Evolutionary conservation across 2,113 vertebrate species (phyloP).

Genomic region (Lepisosteus osseus): DNA sequence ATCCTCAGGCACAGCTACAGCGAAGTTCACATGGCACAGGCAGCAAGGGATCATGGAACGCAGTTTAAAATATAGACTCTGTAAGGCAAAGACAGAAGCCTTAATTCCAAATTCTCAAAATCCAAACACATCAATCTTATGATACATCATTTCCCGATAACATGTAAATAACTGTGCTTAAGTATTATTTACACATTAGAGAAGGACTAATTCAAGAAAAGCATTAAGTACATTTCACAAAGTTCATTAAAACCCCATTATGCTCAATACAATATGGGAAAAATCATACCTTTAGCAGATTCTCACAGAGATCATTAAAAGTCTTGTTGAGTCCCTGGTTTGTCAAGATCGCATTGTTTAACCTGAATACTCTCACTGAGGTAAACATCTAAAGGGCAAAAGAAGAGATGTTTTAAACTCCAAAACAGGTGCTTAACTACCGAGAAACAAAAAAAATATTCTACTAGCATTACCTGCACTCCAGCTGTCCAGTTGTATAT

Average conservation of each 20-base stretch:
- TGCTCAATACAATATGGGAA: neutral
- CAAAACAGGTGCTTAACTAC: conserved; percentile 14
- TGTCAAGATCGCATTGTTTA: conserved; percentile 84
- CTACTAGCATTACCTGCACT: conserved; percentile 78
- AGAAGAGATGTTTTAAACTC: conserved; percentile 15
- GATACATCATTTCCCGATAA: too few relatives aligned
- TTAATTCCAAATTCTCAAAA: neutral
- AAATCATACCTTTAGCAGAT: conserved; percentile 84
- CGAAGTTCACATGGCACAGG: conserved; percentile 94
- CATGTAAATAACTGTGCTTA: too few relatives aligned
- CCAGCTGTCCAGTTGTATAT: conserved; percentile 94
- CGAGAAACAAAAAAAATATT: neutral
- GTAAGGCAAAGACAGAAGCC: conserved; percentile 37
- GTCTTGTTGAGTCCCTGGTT: conserved; percentile 95
- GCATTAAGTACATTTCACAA: too few relatives aligned
- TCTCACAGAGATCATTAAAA: conserved; percentile 96
- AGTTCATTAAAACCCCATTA: too few relatives aligned
- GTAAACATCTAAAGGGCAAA: conserved; percentile 86
- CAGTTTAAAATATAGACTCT: conserved; percentile 97
- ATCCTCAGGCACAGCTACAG: conserved; percentile 93
- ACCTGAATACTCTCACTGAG: conserved; percentile 87
- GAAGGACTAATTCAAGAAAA: too few relatives aligned
- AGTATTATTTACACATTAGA: too few relatives aligned
- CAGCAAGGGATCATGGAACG: conserved; percentile 96
- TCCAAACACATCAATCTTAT: neutral